These are phyloP conservation scores for Aphelinus certus DNA, from an alignment of 1,140 invertebrate genomes.

Conservation along the genomic window DNA sequence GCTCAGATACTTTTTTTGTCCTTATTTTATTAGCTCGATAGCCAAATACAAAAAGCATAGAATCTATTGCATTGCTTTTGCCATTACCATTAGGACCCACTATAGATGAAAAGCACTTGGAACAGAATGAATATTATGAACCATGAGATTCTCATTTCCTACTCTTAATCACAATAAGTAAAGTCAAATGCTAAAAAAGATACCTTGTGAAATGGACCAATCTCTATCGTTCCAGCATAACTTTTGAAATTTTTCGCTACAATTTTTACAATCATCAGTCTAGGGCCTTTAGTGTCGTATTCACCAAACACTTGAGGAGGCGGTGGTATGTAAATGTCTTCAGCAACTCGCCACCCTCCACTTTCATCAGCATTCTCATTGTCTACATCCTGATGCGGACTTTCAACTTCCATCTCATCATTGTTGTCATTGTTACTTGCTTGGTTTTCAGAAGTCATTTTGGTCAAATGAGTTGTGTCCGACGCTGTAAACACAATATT, in stretches of 20 bases:
- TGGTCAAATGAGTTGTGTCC: no score
- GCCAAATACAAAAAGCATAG: constrained; percentile 99
- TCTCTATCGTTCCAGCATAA: constrained; percentile 83
- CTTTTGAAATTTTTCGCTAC: constrained; percentile 97
- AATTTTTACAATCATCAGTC: constrained; percentile 93
- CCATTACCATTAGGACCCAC: constrained; percentile 99
- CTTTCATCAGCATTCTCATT: constrained; percentile 69
- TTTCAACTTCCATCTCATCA: constrained; percentile 47
- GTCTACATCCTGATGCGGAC: constrained; percentile 48
- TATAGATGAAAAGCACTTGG: constrained; percentile 94
- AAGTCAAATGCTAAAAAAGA: background rate
- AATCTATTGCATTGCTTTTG: constrained; percentile 99
- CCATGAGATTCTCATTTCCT: background rate
- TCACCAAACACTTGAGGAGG: constrained; percentile 77
- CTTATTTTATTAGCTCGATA: constrained; percentile 95
- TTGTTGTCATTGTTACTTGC: constrained; percentile 37
- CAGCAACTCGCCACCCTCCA: constrained; percentile 70
- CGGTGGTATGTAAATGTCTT: constrained; percentile 92
- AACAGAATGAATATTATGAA: constrained; percentile 38
- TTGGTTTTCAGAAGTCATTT: constrained; percentile 41
- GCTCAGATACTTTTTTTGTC: constrained; percentile 92
- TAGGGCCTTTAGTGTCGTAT: constrained; percentile 75
- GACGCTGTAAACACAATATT: background rate
- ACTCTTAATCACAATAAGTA: background rate
- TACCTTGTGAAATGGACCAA: constrained; percentile 89